A percentile compares a stretch with the other conserved stretches of the same genome.
These are phyloP conservation scores for Atta texana DNA, from an alignment of 1,140 invertebrate species.

Conservation along the genomic window DNA sequence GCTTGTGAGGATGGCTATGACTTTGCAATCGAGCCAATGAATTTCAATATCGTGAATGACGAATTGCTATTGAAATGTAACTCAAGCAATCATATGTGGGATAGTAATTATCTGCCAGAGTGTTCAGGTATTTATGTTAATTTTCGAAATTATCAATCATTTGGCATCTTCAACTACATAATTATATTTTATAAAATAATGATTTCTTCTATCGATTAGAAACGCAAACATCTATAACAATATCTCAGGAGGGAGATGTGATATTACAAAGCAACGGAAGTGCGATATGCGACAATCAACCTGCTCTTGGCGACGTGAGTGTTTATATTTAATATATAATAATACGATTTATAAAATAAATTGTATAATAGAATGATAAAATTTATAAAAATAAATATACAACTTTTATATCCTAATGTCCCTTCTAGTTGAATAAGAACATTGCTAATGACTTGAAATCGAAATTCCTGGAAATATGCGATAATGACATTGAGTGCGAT, in stretches of 20 bases:
- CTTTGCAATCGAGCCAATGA: slow-evolving; percentile 85
- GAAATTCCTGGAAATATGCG: slow-evolving; percentile 74
- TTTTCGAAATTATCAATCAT: neutral
- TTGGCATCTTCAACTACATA: neutral
- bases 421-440: slow-evolving; percentile 72
- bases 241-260: slow-evolving; percentile 82
- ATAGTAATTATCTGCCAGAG: slow-evolving; percentile 85
- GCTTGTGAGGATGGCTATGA: slow-evolving; percentile 89
- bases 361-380: neutral
- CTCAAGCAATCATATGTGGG: slow-evolving; percentile 75
- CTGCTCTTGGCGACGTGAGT: slow-evolving; percentile 71
- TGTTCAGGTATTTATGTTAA: slow-evolving; percentile 86
- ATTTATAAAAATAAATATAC: neutral
- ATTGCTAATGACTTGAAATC: slow-evolving; percentile 76
- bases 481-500: slow-evolving; percentile 77
- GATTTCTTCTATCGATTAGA: slow-evolving; percentile 72
- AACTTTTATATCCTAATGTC: neutral
- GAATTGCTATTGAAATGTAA: slow-evolving; percentile 77
- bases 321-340: slow-evolving; percentile 6
- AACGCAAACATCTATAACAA: slow-evolving; percentile 79
- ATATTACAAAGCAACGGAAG: slow-evolving; percentile 78
- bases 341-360: neutral
- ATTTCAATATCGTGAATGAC: slow-evolving; percentile 59
- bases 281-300: slow-evolving; percentile 79
- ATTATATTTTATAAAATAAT: neutral